Conservation (phyloP, 2,113 vertebrate species). For the Progne subis region DNA sequence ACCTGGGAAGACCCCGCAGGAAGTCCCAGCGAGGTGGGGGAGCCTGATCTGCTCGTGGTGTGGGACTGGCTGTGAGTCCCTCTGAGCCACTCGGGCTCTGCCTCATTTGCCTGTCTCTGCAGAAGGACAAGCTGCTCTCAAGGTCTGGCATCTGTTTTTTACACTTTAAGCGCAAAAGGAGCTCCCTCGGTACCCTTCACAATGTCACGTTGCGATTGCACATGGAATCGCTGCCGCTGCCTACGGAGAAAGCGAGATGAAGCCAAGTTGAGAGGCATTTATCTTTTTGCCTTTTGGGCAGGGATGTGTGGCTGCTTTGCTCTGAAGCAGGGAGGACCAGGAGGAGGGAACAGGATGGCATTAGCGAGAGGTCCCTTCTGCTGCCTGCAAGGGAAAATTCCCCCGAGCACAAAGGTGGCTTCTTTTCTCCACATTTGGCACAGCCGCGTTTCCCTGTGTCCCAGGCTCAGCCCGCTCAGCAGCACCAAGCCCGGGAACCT, state of each 20-base stretch:
- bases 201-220: background rate
- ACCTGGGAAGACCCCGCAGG: background rate
- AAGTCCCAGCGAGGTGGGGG: background rate
- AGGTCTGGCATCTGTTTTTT: background rate
- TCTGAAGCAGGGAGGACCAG: background rate
- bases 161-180: background rate
- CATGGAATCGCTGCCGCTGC: background rate
- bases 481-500: fast-evolving
- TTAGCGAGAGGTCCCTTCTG: background rate
- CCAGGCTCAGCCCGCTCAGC: background rate
- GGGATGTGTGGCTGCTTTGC: background rate
- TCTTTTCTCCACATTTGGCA: fast-evolving
- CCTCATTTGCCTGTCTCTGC: background rate
- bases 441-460: background rate
- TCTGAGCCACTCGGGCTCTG: background rate
- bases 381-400: background rate
- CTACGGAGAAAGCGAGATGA: background rate
- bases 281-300: background rate
- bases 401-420: background rate
- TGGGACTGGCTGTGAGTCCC: background rate
- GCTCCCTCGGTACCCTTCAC: background rate
- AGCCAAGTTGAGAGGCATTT: background rate
- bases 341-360: background rate
- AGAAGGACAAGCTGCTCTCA: background rate
- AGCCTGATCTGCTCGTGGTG: fast-evolving